These are phyloP conservation scores for Fulmarus glacialis DNA, from an alignment of 2,113 vertebrate species.

Conservation along the genomic window DNA sequence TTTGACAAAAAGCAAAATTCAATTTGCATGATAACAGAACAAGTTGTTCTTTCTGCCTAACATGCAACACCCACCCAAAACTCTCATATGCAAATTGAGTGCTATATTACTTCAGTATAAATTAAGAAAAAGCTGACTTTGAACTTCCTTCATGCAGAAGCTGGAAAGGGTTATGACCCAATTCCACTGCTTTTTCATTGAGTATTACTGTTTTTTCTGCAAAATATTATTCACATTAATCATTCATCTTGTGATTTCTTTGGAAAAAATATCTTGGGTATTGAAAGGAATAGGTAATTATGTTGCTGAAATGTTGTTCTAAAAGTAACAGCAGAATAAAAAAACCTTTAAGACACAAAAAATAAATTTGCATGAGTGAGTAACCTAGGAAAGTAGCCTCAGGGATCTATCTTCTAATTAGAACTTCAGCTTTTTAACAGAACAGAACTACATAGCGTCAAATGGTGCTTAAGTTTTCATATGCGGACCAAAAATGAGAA, in stretches of 20 bases:
- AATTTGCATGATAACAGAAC: constrained; percentile 61
- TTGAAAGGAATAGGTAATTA: not conserved
- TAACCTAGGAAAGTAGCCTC: not conserved
- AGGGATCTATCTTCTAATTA: not conserved
- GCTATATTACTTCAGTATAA: not conserved
- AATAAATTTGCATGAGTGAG: not conserved
- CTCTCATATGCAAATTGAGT: constrained; percentile 25
- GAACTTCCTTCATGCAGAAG: constrained; percentile 1
- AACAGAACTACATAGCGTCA: not conserved
- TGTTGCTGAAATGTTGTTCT: not conserved
- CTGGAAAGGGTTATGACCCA: not conserved
- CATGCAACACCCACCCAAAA: constrained; percentile 39
- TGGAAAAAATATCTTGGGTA: not conserved
- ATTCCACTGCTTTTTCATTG: not conserved
- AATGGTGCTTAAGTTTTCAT: not conserved
- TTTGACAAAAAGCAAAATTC: constrained; percentile 58
- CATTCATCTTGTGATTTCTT: not conserved
- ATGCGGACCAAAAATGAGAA: not conserved
- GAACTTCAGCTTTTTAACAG: not conserved
- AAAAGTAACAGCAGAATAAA: not conserved
- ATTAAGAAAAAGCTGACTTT: constrained; percentile 48
- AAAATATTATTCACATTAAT: not conserved
- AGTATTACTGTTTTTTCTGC: not conserved
- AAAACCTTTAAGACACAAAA: not conserved
- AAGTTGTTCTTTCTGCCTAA: constrained; percentile 46